Conservation (phyloP, 2,888 invertebrate genomes). For the Orthosia cruda region DNA sequence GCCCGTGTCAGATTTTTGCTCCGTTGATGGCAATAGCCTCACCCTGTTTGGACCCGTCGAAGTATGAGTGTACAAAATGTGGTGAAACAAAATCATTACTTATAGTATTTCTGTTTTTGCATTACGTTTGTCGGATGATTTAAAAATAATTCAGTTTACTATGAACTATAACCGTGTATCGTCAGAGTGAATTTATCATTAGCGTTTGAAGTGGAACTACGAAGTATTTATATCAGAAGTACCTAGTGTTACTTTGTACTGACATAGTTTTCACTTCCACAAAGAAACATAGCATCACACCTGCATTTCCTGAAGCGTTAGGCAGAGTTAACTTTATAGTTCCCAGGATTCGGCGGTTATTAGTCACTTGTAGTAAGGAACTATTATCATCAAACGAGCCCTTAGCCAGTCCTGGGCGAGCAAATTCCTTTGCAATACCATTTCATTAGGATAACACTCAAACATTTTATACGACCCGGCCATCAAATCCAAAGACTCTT, state of each 20-base stretch:
- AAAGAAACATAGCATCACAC: not conserved
- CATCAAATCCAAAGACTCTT: too few relatives aligned
- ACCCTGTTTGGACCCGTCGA: too few relatives aligned
- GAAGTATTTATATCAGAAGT: conserved; percentile 31
- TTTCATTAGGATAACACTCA: too few relatives aligned
- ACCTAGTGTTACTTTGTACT: conserved; percentile 3
- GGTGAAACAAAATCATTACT: not conserved
- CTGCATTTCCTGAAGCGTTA: too few relatives aligned
- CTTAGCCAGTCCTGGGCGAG: too few relatives aligned
- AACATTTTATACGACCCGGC: too few relatives aligned
- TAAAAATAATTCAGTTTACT: conserved; percentile 4
- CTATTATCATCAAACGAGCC: not conserved
- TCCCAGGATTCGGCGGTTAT: too few relatives aligned
- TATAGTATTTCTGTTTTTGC: not conserved
- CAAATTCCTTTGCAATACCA: too few relatives aligned
- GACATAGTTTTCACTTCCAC: not conserved
- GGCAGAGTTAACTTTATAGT: not conserved
- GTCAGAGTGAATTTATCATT: conserved; percentile 11
- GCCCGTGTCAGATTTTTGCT: not conserved
- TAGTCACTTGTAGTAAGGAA: too few relatives aligned
- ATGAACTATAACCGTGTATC: not conserved
- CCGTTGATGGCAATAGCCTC: too few relatives aligned
- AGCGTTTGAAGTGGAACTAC: conserved; percentile 20
- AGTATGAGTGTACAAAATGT: not conserved
- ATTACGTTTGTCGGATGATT: not conserved